Evolutionary conservation across 92 coral and sea anemone genomes (phyloP).

Genomic region (Epizoanthus stellaris): DNA sequence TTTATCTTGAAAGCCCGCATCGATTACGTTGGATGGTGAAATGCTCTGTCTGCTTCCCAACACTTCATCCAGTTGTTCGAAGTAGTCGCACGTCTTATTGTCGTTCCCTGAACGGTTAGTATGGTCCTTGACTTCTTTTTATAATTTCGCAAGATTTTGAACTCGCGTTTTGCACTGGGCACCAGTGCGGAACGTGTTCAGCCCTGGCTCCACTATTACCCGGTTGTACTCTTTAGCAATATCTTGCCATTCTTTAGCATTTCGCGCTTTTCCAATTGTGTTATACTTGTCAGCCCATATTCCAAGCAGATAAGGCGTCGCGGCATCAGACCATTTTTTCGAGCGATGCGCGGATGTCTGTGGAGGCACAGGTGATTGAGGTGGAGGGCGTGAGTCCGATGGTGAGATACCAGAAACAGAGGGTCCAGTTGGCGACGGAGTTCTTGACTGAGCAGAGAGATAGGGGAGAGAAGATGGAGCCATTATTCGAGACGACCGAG

Average conservation of each 20-base stretch:
- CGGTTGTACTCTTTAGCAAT: background rate
- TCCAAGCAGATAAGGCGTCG: background rate
- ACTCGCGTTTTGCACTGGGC: background rate
- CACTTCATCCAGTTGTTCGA: background rate
- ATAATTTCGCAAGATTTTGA: no score
- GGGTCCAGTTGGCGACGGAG: no score
- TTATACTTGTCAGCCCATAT: background rate
- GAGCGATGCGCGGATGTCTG: background rate
- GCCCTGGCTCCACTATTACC: background rate
- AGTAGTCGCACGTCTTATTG: background rate
- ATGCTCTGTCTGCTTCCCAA: background rate
- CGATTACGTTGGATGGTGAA: background rate
- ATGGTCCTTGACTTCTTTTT: background rate
- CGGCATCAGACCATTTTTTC: background rate
- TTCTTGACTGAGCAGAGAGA: no score
- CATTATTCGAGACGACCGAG: no score
- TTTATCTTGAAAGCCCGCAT: background rate
- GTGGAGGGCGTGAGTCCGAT: no score
- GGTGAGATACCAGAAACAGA: no score
- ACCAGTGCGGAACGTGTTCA: no score
- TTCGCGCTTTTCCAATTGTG: background rate
- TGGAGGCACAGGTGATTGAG: background rate
- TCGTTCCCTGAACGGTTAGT: background rate
- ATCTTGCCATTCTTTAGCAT: background rate
- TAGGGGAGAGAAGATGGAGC: no score